Evolutionary conservation across 1,140 invertebrate genomes (phyloP).

Genomic region (Pentalonia nigronervosa): DNA sequence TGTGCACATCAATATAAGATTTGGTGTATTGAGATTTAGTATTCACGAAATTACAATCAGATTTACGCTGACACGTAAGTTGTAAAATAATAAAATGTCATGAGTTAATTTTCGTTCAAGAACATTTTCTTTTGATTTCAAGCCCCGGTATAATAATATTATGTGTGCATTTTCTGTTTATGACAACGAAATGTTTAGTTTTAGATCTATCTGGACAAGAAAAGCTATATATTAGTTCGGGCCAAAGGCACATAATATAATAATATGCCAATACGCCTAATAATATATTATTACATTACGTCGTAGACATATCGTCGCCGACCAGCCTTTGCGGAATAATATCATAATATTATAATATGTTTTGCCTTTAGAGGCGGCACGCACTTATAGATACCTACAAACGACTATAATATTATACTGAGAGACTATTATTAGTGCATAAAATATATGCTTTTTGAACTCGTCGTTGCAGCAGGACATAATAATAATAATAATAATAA

Average conservation of each 20-base stretch:
- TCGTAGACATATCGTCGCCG: not conserved
- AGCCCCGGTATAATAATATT: not conserved
- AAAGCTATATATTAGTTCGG: not conserved
- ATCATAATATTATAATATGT: not conserved
- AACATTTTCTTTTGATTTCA: too few relatives aligned
- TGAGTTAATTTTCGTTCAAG: not conserved
- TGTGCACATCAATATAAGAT: not conserved
- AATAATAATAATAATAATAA: too few relatives aligned
- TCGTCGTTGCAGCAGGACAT: not conserved
- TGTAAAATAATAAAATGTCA: not conserved
- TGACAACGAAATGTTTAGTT: not conserved
- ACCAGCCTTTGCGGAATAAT: not conserved
- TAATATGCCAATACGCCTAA: not conserved
- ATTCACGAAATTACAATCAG: not conserved
- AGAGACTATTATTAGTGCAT: not conserved
- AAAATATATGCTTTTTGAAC: not conserved
- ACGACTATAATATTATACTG: not conserved
- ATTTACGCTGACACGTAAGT: too few relatives aligned
- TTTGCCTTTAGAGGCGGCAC: too few relatives aligned
- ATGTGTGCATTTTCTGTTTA: not conserved
- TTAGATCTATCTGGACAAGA: not conserved
- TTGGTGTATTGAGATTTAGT: not conserved
- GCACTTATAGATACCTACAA: not conserved
- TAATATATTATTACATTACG: not conserved
- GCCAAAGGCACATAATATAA: not conserved